Base-by-base conservation (phyloP, 2,113 vertebrate genomes). In the Lophotis ruficrista region DNA sequence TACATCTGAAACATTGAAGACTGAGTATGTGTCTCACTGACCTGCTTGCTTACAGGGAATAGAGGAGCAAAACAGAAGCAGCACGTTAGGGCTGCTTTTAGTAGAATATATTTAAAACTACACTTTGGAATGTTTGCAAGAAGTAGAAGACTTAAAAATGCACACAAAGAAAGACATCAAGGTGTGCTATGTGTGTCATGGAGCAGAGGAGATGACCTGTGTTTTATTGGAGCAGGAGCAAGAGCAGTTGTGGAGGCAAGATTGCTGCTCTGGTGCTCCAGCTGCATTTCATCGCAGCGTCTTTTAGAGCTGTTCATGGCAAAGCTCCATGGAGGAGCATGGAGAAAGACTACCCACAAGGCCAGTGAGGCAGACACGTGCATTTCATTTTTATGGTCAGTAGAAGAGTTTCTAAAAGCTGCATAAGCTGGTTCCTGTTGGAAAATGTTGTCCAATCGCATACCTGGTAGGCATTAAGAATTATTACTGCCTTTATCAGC, bases 161-260 rank as follows among this genome's bases (percentile, higher is more conserved):
- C 16, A 23, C 20, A 33, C 25, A 68, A 20, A 41, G 31, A 18
- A 16, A 21, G 43, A 12, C 45, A 61, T 20, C 35, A 41, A 35
- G 22, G 14, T 8, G 6, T 80, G 5, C 24, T 77, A 0, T n/a
- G 7, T n/a, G 35, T 70, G 37, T n/a, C 6, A 1, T 20, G 41
- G 23, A 87, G 60, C 33, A 47, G 47, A 80, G 48, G 38, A 86
- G 9, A 14, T 47, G 45, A 57, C 45, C 35, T 64, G 2, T 69
- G 5, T 90, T 83, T 77, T 80, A 28, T 1, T 61, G 38, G 69
- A 84, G 37, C 23, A 8, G 54, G 20, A 93, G 56, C 28, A 85
- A 77, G 28, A 62, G 30, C 45, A 56, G 30, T 43, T 0, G 2
- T 64, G 83, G 50, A 73, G 33, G 51, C 22, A 75, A 37, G 17